Base-by-base conservation (phyloP, 2,888 invertebrate genomes). In the Mythimna lalbum region DNA sequence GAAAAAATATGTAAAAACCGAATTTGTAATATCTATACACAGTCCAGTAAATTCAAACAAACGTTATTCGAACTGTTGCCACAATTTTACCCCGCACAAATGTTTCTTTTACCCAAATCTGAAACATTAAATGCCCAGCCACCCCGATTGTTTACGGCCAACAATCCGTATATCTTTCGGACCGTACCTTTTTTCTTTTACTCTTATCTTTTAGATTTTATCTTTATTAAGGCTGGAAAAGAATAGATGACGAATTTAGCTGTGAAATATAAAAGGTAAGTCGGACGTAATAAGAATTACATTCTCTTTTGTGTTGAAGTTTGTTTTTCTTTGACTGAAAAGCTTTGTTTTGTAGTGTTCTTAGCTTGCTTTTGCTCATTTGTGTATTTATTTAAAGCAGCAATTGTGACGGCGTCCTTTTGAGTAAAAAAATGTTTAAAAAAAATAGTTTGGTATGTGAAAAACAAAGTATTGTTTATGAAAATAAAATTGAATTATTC, bases 181-280 rank as follows among this genome's bases (percentile, higher is more conserved):
- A 64, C 75, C 63, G 66, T 72, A 72, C 76, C 70, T 79, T 83
- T 72, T 73, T 68, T 52, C 67, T 76, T 73, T 55, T 36, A 78
- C 74, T 72, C 68, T 74, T 80, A 83, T 84, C 83, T 78, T 78
- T 80, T 64, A 65, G 77, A 84, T 78, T 79, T 76, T 82, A 82
- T 84, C 85, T 82, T 84, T 84, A 83, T 82, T 80, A 76, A 47
- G 71, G 61, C 53, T 50, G 72, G 31, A 50, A 43, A 68, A 80
- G 69, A 78, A 72, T 73, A 68, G 65, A 68, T 80, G 76, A 78
- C 67, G 76, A 82, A 84, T 82, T 80, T 80, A 76, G 62, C 68
- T 62, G 27, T 59, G 69, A 71, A 75, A 78, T 66, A 49, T 55
- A 70, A 68, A 76, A 73, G 57, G 59, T 66, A 69, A 73, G 36